A percentile compares a stretch with the other conserved stretches of the same genome.
Evolutionary conservation across 2,888 invertebrate species (phyloP).

Genomic region (Fragum whitleyi): DNA sequence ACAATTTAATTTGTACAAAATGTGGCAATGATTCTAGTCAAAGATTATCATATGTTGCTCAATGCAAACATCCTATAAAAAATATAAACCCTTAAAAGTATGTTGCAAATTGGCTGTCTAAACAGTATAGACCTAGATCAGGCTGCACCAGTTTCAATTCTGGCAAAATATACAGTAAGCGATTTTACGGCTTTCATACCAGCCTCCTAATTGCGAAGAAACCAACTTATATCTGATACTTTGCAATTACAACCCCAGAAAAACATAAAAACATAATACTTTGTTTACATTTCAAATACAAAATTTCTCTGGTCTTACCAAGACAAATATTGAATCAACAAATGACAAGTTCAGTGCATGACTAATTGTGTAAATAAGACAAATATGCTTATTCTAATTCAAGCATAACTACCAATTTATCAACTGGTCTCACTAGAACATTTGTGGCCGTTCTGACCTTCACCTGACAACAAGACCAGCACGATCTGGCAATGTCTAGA

Average conservation of each 20-base stretch:
- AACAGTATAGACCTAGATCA: too few species aligned
- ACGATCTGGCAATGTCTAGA: conserved; percentile 38
- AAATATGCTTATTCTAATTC: background rate
- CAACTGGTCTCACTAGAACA: conserved; percentile 35
- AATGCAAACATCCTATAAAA: too few species aligned
- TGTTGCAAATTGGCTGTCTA: too few species aligned
- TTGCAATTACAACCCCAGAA: background rate
- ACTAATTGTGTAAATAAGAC: background rate
- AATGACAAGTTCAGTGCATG: background rate
- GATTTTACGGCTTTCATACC: conserved; percentile 8
- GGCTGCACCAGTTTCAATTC: background rate
- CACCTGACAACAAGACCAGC: conserved; percentile 40
- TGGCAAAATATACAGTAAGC: background rate
- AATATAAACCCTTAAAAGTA: too few species aligned
- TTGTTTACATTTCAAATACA: too few species aligned
- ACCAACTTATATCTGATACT: background rate
- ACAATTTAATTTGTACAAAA: too few species aligned
- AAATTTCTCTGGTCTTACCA: background rate
- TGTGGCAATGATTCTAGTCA: too few species aligned
- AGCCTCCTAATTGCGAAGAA: conserved; percentile 12
- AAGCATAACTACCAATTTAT: conserved; percentile 34
- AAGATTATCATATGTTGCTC: too few species aligned
- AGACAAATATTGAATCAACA: background rate
- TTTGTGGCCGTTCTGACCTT: conserved; percentile 46
- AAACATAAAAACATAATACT: too few species aligned